Evolutionary conservation across 2,888 invertebrate genomes (phyloP).

Genomic region (Agelastica alni): DNA sequence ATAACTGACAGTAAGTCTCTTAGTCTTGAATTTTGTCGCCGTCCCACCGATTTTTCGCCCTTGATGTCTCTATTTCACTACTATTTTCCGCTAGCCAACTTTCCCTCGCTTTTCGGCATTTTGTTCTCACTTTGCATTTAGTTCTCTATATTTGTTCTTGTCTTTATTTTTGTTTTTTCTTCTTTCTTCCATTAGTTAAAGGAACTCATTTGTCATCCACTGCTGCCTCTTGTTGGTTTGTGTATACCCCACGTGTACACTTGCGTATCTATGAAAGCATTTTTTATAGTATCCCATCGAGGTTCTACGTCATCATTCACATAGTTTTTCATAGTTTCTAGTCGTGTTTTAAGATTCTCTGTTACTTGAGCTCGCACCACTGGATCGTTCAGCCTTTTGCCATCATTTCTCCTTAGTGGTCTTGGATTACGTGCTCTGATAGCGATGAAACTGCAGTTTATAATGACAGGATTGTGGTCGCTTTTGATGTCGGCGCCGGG

Average conservation of each 20-base stretch:
- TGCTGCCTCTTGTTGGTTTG: too few relatives aligned
- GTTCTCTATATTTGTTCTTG: neutral
- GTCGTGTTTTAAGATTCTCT: neutral
- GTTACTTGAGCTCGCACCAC: neutral
- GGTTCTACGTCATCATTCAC: neutral
- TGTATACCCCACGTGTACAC: too few relatives aligned
- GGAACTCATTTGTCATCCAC: neutral
- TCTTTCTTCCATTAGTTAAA: neutral
- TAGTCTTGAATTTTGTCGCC: too few relatives aligned
- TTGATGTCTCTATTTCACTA: too few relatives aligned
- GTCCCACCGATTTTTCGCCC: too few relatives aligned
- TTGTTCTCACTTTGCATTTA: neutral
- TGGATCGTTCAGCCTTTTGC: too few relatives aligned
- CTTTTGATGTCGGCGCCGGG: too few relatives aligned
- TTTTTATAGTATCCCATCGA: too few relatives aligned
- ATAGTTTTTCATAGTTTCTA: neutral
- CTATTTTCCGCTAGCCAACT: too few relatives aligned
- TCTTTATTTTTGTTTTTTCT: neutral
- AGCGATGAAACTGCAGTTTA: neutral
- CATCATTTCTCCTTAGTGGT: too few relatives aligned
- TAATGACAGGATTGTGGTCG: neutral
- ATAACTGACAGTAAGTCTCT: too few relatives aligned
- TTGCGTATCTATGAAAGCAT: neutral
- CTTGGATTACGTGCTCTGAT: too few relatives aligned
- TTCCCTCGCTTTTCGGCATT: neutral